Base-by-base conservation (phyloP, 2,797 vertebrate species). In the Muraenolepis orangiensis region DNA sequence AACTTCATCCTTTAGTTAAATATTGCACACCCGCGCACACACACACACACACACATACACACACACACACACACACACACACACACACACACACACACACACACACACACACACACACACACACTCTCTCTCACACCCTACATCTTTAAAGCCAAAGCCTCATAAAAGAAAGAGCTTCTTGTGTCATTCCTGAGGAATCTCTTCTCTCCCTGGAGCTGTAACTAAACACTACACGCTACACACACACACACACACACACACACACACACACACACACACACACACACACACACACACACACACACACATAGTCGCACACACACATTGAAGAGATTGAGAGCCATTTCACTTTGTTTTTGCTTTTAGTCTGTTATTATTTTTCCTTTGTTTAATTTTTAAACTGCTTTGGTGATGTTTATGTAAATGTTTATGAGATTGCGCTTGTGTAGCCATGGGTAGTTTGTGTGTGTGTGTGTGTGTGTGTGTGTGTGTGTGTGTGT, bases 21-120 rank as follows among this genome's bases (percentile, higher is more conserved):
- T 61, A 61, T 61, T 61, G 10, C 72, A 76, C 75, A 66, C 57
- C 70, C 70, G 36, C 68, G 23, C 68, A 23, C 68, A 29, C 26
- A 29, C 66, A 30, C 66, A 67, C 66, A 66, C 26, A 66, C 64
- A 66, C 26, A 66, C 36, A 72, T n/a, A 72, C 51, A 66, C 51
- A 67, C 51, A 20, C 14, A 29, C 26, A 64, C 61, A 28, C 61
- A 26, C 38, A 40, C 38, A 40, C 38, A 40, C 38, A 40, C 38
- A 40, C 38, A 40, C 38, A 40, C 38, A 40, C 38, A 40, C 38
- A 40, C 38, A 40, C 38, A 40, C 38, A 40, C 38, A 40, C 38
- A 40, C 38, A 40, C 38, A 40, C 42, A 64, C n/a, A 69, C 66
- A 67, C 26, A 30, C 66, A 67, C 66, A 30, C 66, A 70, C 68